Evolutionary conservation across 1,140 invertebrate species (phyloP).

Genomic region (Bombus waltoni): DNA sequence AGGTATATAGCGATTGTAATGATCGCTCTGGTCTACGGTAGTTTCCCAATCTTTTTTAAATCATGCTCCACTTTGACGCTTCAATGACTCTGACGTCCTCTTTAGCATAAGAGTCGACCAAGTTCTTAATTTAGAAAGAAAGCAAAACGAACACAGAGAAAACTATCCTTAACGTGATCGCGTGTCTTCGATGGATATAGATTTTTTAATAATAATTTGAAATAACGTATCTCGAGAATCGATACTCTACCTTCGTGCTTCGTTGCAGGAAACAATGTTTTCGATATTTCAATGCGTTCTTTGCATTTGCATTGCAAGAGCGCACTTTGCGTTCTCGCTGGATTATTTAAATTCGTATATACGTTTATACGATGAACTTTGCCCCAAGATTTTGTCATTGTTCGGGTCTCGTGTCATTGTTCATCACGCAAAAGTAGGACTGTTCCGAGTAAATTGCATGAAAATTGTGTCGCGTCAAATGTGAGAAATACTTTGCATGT

Average conservation of each 20-base stretch:
- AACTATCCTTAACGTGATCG: no score
- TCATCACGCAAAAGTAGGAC: neutral
- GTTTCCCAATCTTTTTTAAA: neutral
- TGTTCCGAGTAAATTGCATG: neutral
- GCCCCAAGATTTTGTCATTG: neutral
- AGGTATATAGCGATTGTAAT: neutral
- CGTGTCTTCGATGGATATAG: no score
- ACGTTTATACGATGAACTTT: neutral
- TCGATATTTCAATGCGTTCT: neutral
- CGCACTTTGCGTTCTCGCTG: neutral
- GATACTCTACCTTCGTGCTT: no score
- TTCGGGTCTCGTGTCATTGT: neutral
- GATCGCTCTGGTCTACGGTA: neutral
- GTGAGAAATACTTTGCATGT: neutral
- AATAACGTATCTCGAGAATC: neutral
- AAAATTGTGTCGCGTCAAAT: neutral
- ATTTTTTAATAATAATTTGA: no score
- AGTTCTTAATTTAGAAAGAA: no score
- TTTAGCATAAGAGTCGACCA: no score
- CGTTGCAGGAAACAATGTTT: no score
- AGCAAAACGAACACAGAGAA: no score
- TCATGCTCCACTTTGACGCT: neutral
- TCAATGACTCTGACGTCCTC: no score
- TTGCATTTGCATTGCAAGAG: no score
- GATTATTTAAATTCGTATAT: neutral